These are phyloP conservation scores for Molossus alvarezi DNA, from an alignment of 2,797 vertebrate genomes.

Conservation along the genomic window DNA sequence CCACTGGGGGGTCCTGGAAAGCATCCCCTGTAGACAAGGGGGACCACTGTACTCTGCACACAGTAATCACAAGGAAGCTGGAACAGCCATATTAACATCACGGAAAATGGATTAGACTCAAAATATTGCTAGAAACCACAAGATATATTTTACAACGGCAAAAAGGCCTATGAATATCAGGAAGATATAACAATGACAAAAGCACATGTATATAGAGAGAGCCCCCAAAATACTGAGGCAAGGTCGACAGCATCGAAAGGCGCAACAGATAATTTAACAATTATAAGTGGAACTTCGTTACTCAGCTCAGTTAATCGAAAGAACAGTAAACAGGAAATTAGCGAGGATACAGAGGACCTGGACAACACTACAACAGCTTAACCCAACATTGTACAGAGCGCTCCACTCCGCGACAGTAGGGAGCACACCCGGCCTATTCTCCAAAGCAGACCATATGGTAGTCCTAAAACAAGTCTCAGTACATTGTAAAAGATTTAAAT, in stretches of 20 bases:
- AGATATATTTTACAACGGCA: background rate
- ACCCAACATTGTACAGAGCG: background rate
- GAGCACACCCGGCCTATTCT: background rate
- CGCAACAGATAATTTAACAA: background rate
- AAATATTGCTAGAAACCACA: background rate
- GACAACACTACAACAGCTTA: background rate
- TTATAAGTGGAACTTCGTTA: background rate
- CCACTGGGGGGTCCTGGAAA: background rate
- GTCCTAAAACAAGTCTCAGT: constrained; percentile 26
- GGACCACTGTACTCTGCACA: background rate
- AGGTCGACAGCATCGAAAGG: background rate
- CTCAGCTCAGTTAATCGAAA: background rate
- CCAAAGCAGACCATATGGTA: background rate
- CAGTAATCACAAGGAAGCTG: background rate
- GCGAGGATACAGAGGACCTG: background rate
- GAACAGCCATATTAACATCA: background rate
- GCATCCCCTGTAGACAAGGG: background rate
- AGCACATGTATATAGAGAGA: background rate
- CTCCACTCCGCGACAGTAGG: background rate
- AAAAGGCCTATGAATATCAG: background rate
- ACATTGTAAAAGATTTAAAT: background rate
- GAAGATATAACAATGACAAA: background rate
- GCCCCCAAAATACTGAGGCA: background rate
- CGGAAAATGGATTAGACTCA: background rate
- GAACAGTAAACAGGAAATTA: background rate